Evolutionary conservation across 2,113 vertebrate species (phyloP).

Genomic region (Zosterops pallidus): DNA sequence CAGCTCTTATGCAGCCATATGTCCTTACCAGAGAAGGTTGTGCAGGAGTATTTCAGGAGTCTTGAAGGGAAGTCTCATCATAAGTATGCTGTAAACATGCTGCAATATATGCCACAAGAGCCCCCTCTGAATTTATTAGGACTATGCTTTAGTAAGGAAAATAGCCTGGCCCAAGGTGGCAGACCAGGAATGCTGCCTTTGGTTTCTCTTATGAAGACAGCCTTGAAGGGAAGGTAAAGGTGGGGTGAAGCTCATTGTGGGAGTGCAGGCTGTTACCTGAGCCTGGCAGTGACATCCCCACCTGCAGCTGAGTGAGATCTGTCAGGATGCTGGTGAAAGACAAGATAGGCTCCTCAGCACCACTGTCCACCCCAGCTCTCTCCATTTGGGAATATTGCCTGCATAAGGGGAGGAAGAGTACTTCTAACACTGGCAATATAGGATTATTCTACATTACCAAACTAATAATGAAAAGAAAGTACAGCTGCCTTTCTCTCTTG

Average conservation of each 20-base stretch:
- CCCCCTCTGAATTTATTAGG: background rate
- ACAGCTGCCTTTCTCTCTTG: background rate
- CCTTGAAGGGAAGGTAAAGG: background rate
- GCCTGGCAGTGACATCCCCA: background rate
- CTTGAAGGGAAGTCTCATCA: background rate
- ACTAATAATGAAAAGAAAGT: background rate
- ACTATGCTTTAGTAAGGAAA: background rate
- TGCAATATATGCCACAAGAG: background rate
- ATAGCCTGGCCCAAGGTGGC: background rate
- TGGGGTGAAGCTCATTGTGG: background rate
- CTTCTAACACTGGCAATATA: background rate
- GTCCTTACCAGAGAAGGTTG: background rate
- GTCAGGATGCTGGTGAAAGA: background rate
- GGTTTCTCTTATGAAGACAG: background rate
- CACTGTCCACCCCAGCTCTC: accelerated
- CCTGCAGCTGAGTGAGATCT: background rate
- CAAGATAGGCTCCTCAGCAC: background rate
- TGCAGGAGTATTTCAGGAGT: background rate
- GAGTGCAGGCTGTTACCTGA: background rate
- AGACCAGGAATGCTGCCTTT: background rate
- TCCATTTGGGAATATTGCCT: background rate
- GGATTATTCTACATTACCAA: background rate
- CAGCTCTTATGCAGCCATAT: background rate
- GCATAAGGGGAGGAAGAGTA: background rate
- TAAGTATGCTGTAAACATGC: background rate